phyloP scores from a whole-genome alignment of 2,113 vertebrate species.

The Lepisosteus osseus region DNA sequence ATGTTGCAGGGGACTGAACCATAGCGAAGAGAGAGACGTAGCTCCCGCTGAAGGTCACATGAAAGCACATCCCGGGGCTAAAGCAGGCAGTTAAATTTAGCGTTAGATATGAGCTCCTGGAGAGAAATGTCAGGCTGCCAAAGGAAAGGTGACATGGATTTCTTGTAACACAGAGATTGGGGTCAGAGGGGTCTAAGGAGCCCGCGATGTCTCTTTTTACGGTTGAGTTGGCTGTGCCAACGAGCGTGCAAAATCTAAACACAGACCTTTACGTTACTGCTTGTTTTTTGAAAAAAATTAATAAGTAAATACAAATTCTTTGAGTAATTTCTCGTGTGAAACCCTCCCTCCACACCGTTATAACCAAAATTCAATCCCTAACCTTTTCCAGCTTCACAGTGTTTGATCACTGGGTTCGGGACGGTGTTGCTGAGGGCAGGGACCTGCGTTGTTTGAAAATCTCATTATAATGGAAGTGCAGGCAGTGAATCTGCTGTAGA shows the following conservation, averaged over 20 bases:
- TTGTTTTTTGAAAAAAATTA: slow-evolving; percentile 14
- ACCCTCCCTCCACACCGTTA: slow-evolving; percentile 14
- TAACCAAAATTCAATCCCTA: slow-evolving; percentile 52
- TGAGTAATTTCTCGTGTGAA: slow-evolving; percentile 33
- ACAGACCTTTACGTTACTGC: slow-evolving; percentile 59
- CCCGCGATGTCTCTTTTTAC: slow-evolving; percentile 62
- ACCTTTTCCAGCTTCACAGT: slow-evolving; percentile 62
- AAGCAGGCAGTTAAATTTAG: slow-evolving; percentile 24
- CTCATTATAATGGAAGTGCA: slow-evolving; percentile 58
- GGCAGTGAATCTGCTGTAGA: slow-evolving; percentile 51
- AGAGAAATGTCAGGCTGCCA: slow-evolving; percentile 38
- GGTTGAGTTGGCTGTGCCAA: slow-evolving; percentile 55
- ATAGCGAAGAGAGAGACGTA: slow-evolving; percentile 1
- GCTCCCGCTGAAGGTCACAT: slow-evolving; percentile 32
- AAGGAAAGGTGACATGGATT: slow-evolving; percentile 46
- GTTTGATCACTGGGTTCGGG: slow-evolving; percentile 54
- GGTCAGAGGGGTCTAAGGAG: slow-evolving; percentile 68
- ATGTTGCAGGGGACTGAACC: slow-evolving; percentile 22
- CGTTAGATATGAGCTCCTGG: slow-evolving; percentile 16
- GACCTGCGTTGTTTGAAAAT: slow-evolving; percentile 46
- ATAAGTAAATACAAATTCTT: slow-evolving; percentile 30
- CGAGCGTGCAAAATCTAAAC: slow-evolving; percentile 71
- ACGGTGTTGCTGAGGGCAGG: slow-evolving; percentile 20
- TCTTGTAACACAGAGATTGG: slow-evolving; percentile 68
- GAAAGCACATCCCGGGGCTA: slow-evolving; percentile 24